phyloP scores from a whole-genome alignment of 2,888 invertebrate genomes.

The Hypomecis atomaria region DNA sequence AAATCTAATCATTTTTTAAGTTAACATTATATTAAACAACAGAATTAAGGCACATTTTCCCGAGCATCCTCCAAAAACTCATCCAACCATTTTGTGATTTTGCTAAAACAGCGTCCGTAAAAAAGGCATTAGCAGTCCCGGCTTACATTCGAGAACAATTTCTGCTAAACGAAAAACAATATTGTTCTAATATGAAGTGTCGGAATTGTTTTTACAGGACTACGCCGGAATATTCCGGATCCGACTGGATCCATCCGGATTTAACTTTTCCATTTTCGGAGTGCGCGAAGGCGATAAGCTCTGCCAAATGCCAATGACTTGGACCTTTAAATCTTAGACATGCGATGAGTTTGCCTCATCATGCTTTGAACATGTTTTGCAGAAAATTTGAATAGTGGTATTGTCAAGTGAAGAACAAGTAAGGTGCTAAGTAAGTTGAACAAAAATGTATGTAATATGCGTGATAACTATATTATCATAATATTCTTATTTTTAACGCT shows the following conservation, averaged over 20 bases:
- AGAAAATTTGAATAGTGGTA: not conserved
- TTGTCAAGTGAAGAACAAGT: no score
- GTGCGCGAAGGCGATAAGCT: slow-evolving; percentile 24
- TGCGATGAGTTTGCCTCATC: not conserved
- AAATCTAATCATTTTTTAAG: not conserved
- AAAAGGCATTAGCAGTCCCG: slow-evolving; percentile 17
- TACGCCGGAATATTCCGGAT: slow-evolving; percentile 1
- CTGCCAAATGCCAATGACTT: slow-evolving; percentile 18
- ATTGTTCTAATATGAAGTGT: slow-evolving; percentile 31
- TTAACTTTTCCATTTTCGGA: slow-evolving; percentile 39
- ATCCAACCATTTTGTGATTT: slow-evolving; percentile 10
- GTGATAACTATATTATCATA: no score
- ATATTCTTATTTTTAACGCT: no score
- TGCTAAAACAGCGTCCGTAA: slow-evolving; percentile 11
- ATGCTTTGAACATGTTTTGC: not conserved
- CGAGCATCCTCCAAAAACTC: slow-evolving; percentile 3
- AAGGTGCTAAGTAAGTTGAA: no score
- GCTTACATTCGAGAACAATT: slow-evolving; percentile 14
- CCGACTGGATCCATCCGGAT: slow-evolving; percentile 23
- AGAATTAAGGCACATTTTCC: slow-evolving; percentile 1
- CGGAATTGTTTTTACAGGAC: slow-evolving; percentile 31
- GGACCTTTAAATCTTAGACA: not conserved
- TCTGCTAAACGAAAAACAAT: slow-evolving; percentile 34
- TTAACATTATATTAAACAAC: not conserved
- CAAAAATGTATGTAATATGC: no score